Base-by-base conservation (phyloP, 2,113 vertebrate genomes). In the Gasterosteus aculeatus region DNA sequence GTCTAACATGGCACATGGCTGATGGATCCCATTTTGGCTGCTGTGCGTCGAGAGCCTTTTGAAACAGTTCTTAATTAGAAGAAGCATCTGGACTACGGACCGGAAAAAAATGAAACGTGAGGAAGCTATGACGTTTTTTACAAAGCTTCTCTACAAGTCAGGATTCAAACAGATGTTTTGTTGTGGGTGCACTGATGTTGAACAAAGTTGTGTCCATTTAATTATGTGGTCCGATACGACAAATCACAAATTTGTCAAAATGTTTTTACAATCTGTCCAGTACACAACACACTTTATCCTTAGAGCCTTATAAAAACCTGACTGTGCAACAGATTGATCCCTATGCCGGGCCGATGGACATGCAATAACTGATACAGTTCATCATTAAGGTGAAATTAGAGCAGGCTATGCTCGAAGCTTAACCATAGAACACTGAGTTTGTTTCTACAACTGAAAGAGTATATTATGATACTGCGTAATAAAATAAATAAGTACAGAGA, bases 31-130 rank as follows among this genome's bases (percentile, higher is more conserved):
- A 59, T 51, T 80, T 77, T 62, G 75, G 72, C 59, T 39, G 58
- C 56, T 74, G 72, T 41, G 42, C 0, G 0, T 77, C 26, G 46
- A 6, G 53, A 78, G 80, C 53, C 53, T 65, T 78, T 59, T 69
- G 29, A 72, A 80, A 81, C 0, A 0, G 46, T 65, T 71, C 53
- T 61, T 80, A 78, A 85, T 85, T 81, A 85, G 72, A 59, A 3
- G 51, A 35, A 81, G 70, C 87, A 81, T 84, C 82, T 87, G 82
- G 84, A 77, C 11, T 5, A 22, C 0, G 19, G 60, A 31, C 47
- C 18, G 54, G 29, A 56, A 65, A 51, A n/a, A 70, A 44, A 57
- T 18, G 16, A 62, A 75, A 68, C 10, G 6, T 63, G 61, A 81
- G 61, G 31, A 78, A 53, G 54, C 26, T 49, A 16, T 61, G 59